Evolutionary conservation across 2,888 invertebrate genomes (phyloP), one percentile per base, ranked within the genome.

Genomic region (Orchesella flavescens): DNA sequence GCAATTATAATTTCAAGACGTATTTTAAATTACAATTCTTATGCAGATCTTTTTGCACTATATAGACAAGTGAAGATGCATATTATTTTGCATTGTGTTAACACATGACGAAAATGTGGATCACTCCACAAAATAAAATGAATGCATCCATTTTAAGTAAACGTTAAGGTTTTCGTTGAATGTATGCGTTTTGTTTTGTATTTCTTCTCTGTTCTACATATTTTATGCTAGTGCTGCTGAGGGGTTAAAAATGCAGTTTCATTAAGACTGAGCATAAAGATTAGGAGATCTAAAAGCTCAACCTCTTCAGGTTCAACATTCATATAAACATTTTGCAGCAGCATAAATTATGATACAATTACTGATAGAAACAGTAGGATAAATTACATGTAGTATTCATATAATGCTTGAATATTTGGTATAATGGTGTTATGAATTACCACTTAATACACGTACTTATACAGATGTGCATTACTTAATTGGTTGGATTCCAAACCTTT

Each of bases 1-100:
- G 46, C 59, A 77, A 73, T 77, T 83, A 73, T 77, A 83, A n/a
- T 83, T 83, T 83, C 77, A 77, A 77, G 73, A 83, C 49, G 59
- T n/a, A 23, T 59, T 55, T 55, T 10, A 21, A 69, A 43, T 46
- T 53, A 44, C 49, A 23, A 69, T 34, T 34, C 55, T 5, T 19
- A 21, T 46, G 12, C 69, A 61, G 15, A 43, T 43, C 21, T 19
- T 44, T 21, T 24, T 49, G 43, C n/a, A 21, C 24, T 9, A 15
- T 17, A 17, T 43, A 65, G 66, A 66, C 44, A 72, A 79, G 34
- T 57, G 73, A 72, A 80, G 73, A 80, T 78, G 77, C 59, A 57
- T 17, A n/a, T 43, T 72, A 34, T 21, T 21, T 4, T 19, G 23
- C 12, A 49, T 23, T 66, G 43, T 66, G 43, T 15, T 57, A 72